phyloP scores from a whole-genome alignment of 2,113 vertebrate genomes.

The Urocitellus parryii region DNA sequence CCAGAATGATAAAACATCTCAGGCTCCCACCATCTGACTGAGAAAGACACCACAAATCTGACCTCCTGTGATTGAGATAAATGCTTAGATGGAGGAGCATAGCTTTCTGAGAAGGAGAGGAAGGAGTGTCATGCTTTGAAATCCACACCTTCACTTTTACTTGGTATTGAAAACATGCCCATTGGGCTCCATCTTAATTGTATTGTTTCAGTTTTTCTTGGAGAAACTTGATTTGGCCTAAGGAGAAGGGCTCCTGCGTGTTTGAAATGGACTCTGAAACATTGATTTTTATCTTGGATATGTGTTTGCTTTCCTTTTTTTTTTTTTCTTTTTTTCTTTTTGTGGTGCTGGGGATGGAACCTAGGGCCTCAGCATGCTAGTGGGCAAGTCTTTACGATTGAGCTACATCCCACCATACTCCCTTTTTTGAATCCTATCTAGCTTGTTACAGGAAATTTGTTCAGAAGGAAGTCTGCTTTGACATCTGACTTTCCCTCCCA shows the following conservation, averaged over 20 bases:
- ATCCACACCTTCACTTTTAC: neutral
- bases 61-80: neutral
- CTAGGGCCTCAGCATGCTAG: neutral
- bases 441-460: constrained; percentile 12
- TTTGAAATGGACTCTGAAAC: constrained; percentile 24
- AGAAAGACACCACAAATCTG: neutral
- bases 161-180: neutral
- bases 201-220: neutral
- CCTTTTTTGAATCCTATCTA: constrained; percentile 7
- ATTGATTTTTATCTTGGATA: constrained; percentile 22
- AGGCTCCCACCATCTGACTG: neutral
- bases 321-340: too few relatives aligned
- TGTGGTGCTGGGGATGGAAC: neutral
- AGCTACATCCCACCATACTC: neutral
- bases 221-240: neutral
- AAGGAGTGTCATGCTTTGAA: neutral
- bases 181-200: neutral
- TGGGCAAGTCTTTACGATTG: neutral
- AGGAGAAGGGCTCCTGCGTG: neutral
- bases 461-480: constrained; percentile 4
- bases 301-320: neutral
- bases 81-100: neutral
- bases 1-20: constrained; percentile 41
- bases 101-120: neutral
- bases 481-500: constrained; percentile 4